Conservation (phyloP, 2,797 vertebrate species). For the Bovichtus variegatus region DNA sequence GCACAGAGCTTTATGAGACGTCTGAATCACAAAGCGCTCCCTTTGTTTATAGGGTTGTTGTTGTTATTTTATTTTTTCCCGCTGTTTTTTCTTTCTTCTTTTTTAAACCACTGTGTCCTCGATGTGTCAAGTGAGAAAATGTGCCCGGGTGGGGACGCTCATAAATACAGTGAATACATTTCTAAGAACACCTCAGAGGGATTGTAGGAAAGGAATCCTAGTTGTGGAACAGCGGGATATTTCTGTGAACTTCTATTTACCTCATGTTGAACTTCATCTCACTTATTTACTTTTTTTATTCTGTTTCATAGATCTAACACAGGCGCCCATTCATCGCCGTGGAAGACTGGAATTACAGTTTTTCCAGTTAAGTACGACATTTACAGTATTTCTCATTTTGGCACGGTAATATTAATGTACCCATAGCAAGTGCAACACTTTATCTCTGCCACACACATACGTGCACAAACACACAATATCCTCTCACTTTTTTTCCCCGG, state of each 20-base stretch:
- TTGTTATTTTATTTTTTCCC: slow-evolving; percentile 3
- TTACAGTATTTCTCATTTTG: slow-evolving; percentile 47
- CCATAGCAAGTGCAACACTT: slow-evolving; percentile 35
- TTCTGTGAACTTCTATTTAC: slow-evolving; percentile 72
- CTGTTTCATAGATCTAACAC: slow-evolving; percentile 32
- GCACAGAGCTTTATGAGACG: slow-evolving; percentile 31
- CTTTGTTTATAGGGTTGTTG: slow-evolving; percentile 42
- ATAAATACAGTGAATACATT: slow-evolving; percentile 60
- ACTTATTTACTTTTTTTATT: slow-evolving; percentile 61
- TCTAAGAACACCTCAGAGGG: slow-evolving; percentile 61
- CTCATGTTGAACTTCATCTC: slow-evolving; percentile 70
- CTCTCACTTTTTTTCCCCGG: slow-evolving; percentile 10
- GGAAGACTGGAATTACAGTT: slow-evolving; percentile 36
- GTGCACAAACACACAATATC: slow-evolving; percentile 27
- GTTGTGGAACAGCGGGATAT: slow-evolving; percentile 57
- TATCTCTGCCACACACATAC: slow-evolving; percentile 49
- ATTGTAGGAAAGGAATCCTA: slow-evolving; percentile 53
- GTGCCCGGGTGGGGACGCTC: slow-evolving; percentile 37
- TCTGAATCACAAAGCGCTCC: slow-evolving; percentile 29
- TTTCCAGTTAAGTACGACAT: slow-evolving; percentile 32
- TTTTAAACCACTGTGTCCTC: slow-evolving; percentile 49
- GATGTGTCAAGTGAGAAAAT: slow-evolving; percentile 56
- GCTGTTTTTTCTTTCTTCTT: not conserved
- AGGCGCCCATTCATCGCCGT: slow-evolving; percentile 35
- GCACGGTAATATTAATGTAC: slow-evolving; percentile 45